Percentiles rank a stretch among this genome's conserved stretches.
Conservation (phyloP, 2,888 invertebrate species). For the Orchesellides sinensis region DNA sequence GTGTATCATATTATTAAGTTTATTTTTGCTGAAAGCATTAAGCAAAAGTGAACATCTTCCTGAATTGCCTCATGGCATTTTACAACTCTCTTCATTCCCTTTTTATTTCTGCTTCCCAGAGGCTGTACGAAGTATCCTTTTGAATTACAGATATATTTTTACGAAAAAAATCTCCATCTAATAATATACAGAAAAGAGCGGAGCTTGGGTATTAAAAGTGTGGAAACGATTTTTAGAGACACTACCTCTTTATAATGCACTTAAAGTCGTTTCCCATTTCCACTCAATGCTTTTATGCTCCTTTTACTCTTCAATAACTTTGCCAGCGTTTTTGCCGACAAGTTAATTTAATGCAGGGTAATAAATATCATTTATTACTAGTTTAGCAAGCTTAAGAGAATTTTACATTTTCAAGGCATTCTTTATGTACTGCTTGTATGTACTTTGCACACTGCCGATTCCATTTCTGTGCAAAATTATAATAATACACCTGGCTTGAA, state of each 20-base stretch:
- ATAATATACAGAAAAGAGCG: background rate
- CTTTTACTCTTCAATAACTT: conserved; percentile 51
- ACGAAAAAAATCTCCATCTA: background rate
- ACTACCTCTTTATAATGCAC: conserved; percentile 28
- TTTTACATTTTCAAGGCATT: too few relatives aligned
- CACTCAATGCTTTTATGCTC: too few relatives aligned
- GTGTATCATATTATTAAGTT: too few relatives aligned
- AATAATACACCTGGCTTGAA: conserved; percentile 13
- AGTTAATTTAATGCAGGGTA: conserved; percentile 57
- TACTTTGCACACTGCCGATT: too few relatives aligned
- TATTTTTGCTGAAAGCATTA: conserved; percentile 53
- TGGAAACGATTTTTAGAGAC: conserved; percentile 26
- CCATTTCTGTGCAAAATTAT: conserved; percentile 50
- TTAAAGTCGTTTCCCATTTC: conserved; percentile 19
- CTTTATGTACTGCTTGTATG: too few relatives aligned
- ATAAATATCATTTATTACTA: conserved; percentile 59
- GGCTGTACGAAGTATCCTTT: conserved; percentile 27
- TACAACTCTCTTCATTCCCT: conserved; percentile 28
- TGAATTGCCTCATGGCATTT: conserved; percentile 45
- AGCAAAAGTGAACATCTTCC: conserved; percentile 36
- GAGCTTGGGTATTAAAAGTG: conserved; percentile 4
- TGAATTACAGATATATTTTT: conserved; percentile 3
- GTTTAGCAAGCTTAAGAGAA: too few relatives aligned
- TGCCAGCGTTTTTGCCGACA: conserved; percentile 59
- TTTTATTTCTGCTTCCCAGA: conserved; percentile 12